Evolutionary conservation across 2,797 vertebrate genomes (phyloP), one percentile per base, ranked within the genome.

Genomic region (Acanthis flammea): DNA sequence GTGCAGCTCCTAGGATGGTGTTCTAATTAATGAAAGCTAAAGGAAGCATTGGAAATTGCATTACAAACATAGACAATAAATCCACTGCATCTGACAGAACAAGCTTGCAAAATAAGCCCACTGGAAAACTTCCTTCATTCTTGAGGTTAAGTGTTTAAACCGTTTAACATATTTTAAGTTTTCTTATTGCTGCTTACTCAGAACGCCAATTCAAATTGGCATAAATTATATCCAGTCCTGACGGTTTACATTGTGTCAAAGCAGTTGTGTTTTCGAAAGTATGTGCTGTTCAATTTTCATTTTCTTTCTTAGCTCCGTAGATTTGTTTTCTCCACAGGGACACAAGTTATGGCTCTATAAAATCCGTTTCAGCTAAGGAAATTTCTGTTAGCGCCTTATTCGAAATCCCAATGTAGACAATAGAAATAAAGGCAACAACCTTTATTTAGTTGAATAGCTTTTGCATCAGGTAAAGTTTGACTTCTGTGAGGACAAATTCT

Each of bases 51-150:
- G 76, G 77, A 93, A 95, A 83, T 62, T 35, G 15, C 8, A 1
- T 77, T 92, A 51, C 54, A 76, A 87, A 89, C 28, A 39, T 55
- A 35, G 1, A 8, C 66, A 80, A 72, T 86, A 94, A 92, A 92
- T 95, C 79, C 47, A 79, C 23, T 0, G 6, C 30, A 33, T 90
- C 45, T 93, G 88, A 80, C 72, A 90, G 57, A 90, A 70, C 6
- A 7, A 80, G 71, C 78, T 91, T 94, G 90, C 96, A 93, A 90
- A 91, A 88, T 84, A 88, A 95, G 31, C 45, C 75, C 63, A n/a
- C 70, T 92, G 79, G 62, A 86, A 92, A 86, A 65, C 61, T 89
- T 86, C 58, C 88, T 72, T 95, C 76, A 61, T 94, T 93, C 70
- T 86, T 93, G 82, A 90, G 79, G 92, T 92, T 90, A 90, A 71